Conservation (phyloP, 2,797 vertebrate species). For the Gastrophryne carolinensis region DNA sequence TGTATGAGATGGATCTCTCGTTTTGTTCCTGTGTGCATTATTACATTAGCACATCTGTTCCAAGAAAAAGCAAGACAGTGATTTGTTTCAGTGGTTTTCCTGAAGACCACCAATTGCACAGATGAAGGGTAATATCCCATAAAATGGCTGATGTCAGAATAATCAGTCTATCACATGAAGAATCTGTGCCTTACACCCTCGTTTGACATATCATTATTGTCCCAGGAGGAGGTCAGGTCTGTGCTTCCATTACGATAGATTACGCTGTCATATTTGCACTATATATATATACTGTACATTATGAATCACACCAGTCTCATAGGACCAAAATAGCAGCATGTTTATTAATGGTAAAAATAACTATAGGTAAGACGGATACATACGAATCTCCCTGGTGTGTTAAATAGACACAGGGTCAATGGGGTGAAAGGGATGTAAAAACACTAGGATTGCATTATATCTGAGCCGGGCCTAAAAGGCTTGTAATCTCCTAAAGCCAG, state of each 20-base stretch:
- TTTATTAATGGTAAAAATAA: neutral
- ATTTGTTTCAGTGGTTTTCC: constrained; percentile 7
- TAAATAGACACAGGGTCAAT: constrained; percentile 5
- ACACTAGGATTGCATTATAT: constrained; percentile 1
- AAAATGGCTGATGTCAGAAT: constrained; percentile 18
- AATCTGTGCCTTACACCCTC: constrained; percentile 1
- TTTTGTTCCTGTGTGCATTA: neutral
- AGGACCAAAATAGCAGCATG: neutral
- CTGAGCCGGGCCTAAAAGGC: neutral
- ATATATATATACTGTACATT: neutral
- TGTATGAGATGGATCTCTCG: neutral
- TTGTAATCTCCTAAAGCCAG: constrained; percentile 28
- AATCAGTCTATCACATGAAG: neutral
- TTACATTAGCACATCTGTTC: constrained; percentile 7
- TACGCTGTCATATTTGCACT: neutral
- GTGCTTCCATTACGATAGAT: constrained; percentile 23
- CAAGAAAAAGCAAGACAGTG: constrained; percentile 1
- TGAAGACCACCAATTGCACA: neutral
- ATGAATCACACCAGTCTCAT: neutral
- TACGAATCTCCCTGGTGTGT: constrained; percentile 4
- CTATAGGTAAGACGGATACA: neutral
- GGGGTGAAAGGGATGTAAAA: constrained; percentile 29
- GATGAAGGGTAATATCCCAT: constrained; percentile 9
- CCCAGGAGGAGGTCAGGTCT: neutral
- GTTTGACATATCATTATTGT: constrained; percentile 11